Base-by-base conservation (phyloP, 2,797 vertebrate genomes). In the Schizopygopsis pylzovi region DNA sequence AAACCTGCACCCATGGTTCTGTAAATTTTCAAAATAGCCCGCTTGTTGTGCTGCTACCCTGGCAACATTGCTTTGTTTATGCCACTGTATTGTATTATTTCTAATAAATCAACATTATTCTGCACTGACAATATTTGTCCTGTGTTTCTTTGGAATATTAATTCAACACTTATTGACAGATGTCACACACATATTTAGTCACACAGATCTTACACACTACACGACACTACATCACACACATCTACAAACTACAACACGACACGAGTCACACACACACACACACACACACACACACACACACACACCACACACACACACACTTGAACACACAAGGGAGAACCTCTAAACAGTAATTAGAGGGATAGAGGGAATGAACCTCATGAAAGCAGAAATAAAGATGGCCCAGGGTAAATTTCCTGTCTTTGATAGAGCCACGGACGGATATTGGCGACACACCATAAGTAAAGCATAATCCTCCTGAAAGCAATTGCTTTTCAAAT, bases 401-500 rank as follows among this genome's bases (percentile, higher is more conserved):
- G 63, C 63, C 25, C 43, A 43, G 43, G 43, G 25, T 63, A 78
- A 84, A 84, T 81, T 71, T 84, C 87, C 71, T 72, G 72, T 41
- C 37, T 78, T 15, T 28, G 47, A 83, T 70, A 39, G 47, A 75
- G 59, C 47, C 43, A 52, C 47, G 33, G 59, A 25, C 49, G 10
- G 79, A 88, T 85, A 83, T 86, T 80, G 80, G 47, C 15, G 9
- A 33, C 10, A 12, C 63, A 77, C 80, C 45, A 71, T 77, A 84
- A 86, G 68, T 77, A 76, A 61, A 71, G 81, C 37, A 54, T 41
- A 41, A 85, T 85, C n/a, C 47, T 80, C 37, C 54, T 87, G 65
- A 72, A 88, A 82, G 82, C 28, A 61, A 76, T 82, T 85, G 49
- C 78, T 85, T 87, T 87, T 39, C 37, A 76, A 49, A 43, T 72